Base-by-base conservation (phyloP, 2,888 invertebrate species). In the Heliconius aoede region DNA sequence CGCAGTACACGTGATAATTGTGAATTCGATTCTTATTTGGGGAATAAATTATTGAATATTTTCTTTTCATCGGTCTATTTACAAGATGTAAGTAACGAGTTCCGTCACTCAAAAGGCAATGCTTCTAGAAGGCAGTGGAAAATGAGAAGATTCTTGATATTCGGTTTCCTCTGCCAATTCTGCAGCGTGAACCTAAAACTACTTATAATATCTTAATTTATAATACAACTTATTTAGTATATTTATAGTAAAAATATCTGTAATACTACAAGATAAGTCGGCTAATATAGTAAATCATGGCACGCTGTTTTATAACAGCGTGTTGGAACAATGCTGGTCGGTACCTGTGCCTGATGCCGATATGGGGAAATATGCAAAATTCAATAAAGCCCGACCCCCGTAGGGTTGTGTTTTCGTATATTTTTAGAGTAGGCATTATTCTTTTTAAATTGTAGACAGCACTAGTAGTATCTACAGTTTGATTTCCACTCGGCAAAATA, bases 311-410 rank as follows among this genome's bases (percentile, higher is more conserved):
- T 80, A 81, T 83, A 80, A 82, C 81, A 85, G 83, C 84, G 86
- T 82, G 83, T 80, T 80, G 84, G 85, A 86, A 88, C 89, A 89
- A 88, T 87, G 86, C 84, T 80, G 78, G 80, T 11, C 55, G 55
- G 55, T 55, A 55, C 55, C 76, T 71, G 82, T 78, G 76, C 73
- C 84, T 82, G 88, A 90, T 88, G 85, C 84, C 86, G 91, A 91
- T 91, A 91, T 87, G 87, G 88, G 86, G 84, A 83, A 88, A 89
- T 88, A 90, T 91, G 89, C 89, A 88, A 88, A 90, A 91, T 91
- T 90, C 90, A 91, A 90, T 90, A 90, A 88, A 85, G 86, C 86
- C 83, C 81, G 87, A 82, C 81, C 81, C 76, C 79, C 71, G 11
- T 78, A 80, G 81, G 81, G 80, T 76, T 81, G 81, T 24, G 26